These are phyloP conservation scores for Agraylea sexmaculata DNA, from an alignment of 1,140 invertebrate species.

Conservation along the genomic window DNA sequence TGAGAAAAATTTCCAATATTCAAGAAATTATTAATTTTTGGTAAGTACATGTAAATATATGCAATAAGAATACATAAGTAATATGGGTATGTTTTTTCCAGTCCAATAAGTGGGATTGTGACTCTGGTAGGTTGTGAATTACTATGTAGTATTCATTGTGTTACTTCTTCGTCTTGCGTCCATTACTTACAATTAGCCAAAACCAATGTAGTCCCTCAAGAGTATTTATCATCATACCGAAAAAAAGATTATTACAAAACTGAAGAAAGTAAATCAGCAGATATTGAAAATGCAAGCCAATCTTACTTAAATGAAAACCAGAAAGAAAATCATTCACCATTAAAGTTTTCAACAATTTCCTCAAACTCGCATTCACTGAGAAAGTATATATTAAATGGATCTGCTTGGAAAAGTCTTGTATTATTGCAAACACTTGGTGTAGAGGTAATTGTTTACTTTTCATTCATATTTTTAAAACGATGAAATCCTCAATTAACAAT, in stretches of 20 bases:
- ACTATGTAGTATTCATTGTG: conserved; percentile 47
- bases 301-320: background rate
- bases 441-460: conserved; percentile 28
- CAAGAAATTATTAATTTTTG: conserved; percentile 49
- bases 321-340: background rate
- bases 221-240: conserved; percentile 1
- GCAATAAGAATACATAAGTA: background rate
- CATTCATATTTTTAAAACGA: conserved; percentile 1
- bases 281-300: background rate
- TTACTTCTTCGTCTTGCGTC: conserved; percentile 37
- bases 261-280: background rate
- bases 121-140: conserved; percentile 50
- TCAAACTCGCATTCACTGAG: conserved; percentile 25
- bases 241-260: background rate
- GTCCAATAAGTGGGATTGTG: conserved; percentile 39
- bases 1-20: conserved; percentile 45
- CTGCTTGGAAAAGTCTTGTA: conserved; percentile 49
- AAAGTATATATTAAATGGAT: conserved; percentile 43
- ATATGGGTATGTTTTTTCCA: conserved; percentile 25
- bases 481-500: background rate
- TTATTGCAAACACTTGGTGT: conserved; percentile 45
- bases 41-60: conserved; percentile 29
- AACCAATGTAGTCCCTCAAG: conserved; percentile 24
- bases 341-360: background rate
- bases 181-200: conserved; percentile 29